Percentiles rank a stretch among this genome's conserved stretches.
Evolutionary conservation across 2,797 vertebrate genomes (phyloP).

Genomic region (Fringilla coelebs): DNA sequence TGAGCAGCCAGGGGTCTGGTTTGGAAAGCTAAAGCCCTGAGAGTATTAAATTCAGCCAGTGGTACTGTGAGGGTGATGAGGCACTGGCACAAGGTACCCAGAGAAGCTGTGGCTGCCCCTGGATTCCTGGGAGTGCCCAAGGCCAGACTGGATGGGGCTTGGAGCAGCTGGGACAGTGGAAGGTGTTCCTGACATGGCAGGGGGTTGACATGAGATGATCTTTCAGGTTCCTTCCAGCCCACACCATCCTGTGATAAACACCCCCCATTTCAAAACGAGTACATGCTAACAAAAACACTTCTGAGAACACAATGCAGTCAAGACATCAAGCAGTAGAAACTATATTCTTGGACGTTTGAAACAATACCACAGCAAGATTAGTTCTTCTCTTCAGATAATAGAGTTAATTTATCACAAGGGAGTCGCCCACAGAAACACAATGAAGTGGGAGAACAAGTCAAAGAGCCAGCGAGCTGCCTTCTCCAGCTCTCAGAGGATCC

Average conservation of each 20-base stretch:
- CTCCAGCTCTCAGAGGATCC: neutral
- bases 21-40: neutral
- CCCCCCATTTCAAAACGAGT: neutral
- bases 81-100: rapidly evolving
- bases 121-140: neutral
- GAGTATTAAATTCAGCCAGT: neutral
- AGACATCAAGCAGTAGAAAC: neutral
- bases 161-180: rapidly evolving
- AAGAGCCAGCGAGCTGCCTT: slow-evolving; percentile 26
- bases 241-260: neutral
- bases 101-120: neutral
- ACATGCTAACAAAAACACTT: neutral
- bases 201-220: neutral
- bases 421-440: slow-evolving; percentile 32
- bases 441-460: slow-evolving; percentile 38
- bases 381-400: neutral
- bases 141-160: rapidly evolving
- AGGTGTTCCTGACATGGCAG: neutral
- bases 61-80: rapidly evolving
- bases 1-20: neutral
- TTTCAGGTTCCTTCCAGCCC: neutral
- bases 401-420: slow-evolving; percentile 3
- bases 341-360: neutral
- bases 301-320: neutral
- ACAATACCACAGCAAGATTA: slow-evolving; percentile 12